Conservation (phyloP, 2,797 vertebrate genomes). For the Pseudocheirus occidentalis region DNA sequence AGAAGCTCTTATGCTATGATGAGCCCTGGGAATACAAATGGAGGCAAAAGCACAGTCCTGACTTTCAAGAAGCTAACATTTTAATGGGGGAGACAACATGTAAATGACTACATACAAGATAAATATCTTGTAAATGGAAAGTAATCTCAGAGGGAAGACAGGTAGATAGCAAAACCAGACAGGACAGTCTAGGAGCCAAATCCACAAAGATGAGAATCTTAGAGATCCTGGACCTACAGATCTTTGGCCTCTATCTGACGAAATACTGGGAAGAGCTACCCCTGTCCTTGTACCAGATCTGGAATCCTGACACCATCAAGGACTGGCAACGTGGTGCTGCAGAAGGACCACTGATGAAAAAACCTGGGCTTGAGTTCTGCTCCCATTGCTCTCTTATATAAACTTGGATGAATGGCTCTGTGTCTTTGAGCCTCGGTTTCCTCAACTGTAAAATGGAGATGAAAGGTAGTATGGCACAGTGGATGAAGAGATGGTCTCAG, state of each 20-base stretch:
- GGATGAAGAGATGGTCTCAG: background rate
- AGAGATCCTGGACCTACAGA: background rate
- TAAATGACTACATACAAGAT: background rate
- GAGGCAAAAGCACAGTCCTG: background rate
- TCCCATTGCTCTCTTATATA: background rate
- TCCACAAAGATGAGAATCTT: background rate
- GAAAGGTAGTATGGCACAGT: background rate
- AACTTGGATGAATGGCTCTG: background rate
- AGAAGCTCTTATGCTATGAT: background rate
- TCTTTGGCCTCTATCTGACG: background rate
- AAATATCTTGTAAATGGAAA: background rate
- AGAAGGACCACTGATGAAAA: background rate
- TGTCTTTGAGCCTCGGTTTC: background rate
- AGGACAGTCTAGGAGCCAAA: background rate
- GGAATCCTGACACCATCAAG: background rate
- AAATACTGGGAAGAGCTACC: background rate
- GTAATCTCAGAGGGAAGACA: background rate
- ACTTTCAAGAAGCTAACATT: background rate
- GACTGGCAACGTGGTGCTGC: background rate
- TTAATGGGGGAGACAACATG: background rate
- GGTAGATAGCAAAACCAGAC: background rate
- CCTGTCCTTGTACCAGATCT: background rate
- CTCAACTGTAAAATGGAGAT: slow-evolving; percentile 14
- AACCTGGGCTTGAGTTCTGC: background rate
- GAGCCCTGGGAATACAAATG: background rate